Conservation (phyloP, 2,113 vertebrate genomes). For the Desmodus rotundus region DNA sequence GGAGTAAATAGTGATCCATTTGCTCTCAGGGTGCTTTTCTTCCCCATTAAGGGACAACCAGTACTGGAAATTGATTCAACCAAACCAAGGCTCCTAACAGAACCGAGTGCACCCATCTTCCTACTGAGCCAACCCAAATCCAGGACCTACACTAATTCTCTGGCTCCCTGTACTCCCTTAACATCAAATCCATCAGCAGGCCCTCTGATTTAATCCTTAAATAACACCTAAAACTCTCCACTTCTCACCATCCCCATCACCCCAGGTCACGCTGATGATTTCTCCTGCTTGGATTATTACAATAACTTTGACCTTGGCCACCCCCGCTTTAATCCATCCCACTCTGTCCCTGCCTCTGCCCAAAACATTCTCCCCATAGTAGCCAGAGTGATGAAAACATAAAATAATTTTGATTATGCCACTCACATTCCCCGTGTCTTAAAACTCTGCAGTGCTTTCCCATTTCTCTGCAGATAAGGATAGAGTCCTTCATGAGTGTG, state of each 20-base stretch:
- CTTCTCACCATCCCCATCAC: background rate
- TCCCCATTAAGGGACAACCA: background rate
- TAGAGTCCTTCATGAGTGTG: accelerated
- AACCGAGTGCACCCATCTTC: background rate
- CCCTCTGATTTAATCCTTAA: background rate
- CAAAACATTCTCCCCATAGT: background rate
- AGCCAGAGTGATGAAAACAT: background rate
- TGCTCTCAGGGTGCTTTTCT: background rate
- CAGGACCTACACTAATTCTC: background rate
- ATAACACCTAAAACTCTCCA: background rate
- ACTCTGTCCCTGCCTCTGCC: background rate
- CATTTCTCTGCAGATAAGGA: background rate
- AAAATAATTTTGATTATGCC: background rate
- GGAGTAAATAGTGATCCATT: slow-evolving; percentile 2
- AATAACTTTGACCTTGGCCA: accelerated
- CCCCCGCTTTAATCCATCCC: no score
- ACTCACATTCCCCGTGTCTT: background rate
- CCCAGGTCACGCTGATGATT: accelerated
- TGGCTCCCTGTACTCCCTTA: background rate
- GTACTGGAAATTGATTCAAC: background rate
- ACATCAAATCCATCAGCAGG: no score
- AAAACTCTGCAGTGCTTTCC: background rate
- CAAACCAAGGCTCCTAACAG: background rate
- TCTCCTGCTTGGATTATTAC: background rate
- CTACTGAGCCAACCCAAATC: background rate